Percentiles rank a stretch among this genome's conserved stretches.
Evolutionary conservation across 2,797 vertebrate species (phyloP).

Genomic region (Clangula hyemalis): DNA sequence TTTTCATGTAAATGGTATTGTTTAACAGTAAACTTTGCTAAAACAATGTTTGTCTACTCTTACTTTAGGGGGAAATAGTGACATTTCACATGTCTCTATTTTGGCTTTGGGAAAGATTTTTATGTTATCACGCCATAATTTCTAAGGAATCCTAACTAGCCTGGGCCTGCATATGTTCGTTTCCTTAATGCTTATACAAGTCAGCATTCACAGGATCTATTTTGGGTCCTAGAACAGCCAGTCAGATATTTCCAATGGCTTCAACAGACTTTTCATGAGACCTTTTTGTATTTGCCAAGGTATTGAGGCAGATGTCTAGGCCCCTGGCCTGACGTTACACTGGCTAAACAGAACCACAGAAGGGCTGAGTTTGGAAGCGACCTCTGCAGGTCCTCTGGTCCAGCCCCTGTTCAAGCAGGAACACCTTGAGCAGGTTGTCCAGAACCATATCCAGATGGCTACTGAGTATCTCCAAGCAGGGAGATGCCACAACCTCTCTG

Average conservation of each 20-base stretch:
- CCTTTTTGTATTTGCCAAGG: background rate
- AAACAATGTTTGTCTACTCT: background rate
- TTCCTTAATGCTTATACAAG: background rate
- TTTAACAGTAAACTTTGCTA: background rate
- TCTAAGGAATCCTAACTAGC: background rate
- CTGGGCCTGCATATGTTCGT: background rate
- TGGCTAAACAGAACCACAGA: background rate
- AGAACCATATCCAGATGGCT: background rate
- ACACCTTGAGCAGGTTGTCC: background rate
- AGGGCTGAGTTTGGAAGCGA: background rate
- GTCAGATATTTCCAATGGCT: background rate
- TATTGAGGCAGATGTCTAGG: accelerated
- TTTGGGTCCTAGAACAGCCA: background rate
- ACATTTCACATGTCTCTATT: background rate
- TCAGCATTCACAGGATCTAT: background rate
- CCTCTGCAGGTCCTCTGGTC: background rate
- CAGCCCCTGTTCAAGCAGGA: background rate
- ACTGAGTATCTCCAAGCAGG: background rate
- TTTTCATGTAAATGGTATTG: background rate
- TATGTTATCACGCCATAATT: background rate
- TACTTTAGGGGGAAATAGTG: background rate
- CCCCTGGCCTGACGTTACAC: background rate
- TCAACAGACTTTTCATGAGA: accelerated
- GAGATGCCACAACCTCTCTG: background rate
- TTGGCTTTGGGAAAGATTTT: background rate